Base-by-base conservation (phyloP, 2,113 vertebrate species). In the Chrysemys picta region DNA sequence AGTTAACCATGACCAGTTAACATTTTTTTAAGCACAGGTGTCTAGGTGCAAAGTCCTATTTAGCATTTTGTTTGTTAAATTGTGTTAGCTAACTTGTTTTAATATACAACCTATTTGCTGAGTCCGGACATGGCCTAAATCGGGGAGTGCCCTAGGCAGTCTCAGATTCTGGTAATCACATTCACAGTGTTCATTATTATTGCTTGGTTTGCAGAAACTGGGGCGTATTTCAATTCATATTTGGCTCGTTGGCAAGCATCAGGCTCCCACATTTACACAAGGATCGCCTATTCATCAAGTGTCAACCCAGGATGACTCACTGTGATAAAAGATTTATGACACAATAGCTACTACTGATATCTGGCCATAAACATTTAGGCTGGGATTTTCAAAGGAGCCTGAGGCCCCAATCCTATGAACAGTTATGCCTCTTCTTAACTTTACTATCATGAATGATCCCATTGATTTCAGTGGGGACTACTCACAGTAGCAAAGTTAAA, bases 131-230 rank as follows among this genome's bases (percentile, higher is more conserved):
- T n/a, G 62, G 53, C 14, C 38, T 9, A 25, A n/a, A 31, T 6
- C 12, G 4, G 1, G 0, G 5, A 45, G 31, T 1, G 29, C 75
- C 27, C 19, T 53, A 5, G 3, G 31, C 69, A 50, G 45, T 1
- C 84, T 7, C 42, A 1, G 35, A 2, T 0, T 1, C 11, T 2
- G 75, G 42, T 72, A 72, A 72, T 72, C 19, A 38, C n/a, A 19
- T 38, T 38, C 65, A 72, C 24, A 78, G 27, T 47, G 25, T 47
- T 78, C 42, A 78, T 47, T 45, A 78, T 47, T 14, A 47, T 47
- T 47, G 75, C 42, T 27, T 78, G 45, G 21, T 27, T 78, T 47
- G 24, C 42, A 78, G 45, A 78, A 24, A 78, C 75, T 25, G 12
- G 75, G 45, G 75, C 7, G 11, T 14, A 47, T 47, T 47, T 29